These are phyloP conservation scores for Ceratosolen fusciceps DNA, from an alignment of 1,140 invertebrate genomes.

Conservation along the genomic window DNA sequence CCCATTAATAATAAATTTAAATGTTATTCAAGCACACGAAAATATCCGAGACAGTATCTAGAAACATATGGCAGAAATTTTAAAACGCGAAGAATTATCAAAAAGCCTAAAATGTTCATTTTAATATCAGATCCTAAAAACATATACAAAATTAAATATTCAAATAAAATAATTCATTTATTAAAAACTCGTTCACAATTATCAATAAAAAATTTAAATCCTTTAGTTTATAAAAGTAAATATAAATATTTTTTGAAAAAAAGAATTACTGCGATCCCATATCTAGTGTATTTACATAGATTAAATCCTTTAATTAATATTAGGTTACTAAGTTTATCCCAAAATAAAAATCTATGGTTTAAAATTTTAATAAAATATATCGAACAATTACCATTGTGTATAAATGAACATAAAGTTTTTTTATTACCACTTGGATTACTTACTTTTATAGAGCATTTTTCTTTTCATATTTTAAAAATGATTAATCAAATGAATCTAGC, in stretches of 20 bases:
- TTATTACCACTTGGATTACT: neutral
- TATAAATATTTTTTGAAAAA: neutral
- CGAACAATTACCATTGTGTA: neutral
- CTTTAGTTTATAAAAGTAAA: neutral
- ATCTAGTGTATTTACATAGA: conserved; percentile 6
- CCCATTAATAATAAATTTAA: neutral
- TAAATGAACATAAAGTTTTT: neutral
- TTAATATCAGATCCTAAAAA: neutral
- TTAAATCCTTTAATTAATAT: neutral
- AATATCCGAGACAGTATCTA: neutral
- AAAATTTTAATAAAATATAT: neutral
- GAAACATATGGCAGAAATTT: neutral
- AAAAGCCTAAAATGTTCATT: neutral
- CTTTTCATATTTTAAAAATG: neutral
- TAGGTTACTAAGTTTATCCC: neutral
- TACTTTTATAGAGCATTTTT: neutral
- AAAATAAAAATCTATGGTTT: neutral
- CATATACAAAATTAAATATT: neutral
- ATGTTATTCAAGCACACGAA: neutral
- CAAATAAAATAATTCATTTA: neutral
- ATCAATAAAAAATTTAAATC: neutral
- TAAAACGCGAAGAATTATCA: neutral
- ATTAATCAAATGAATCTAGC: neutral
- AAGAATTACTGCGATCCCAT: neutral
- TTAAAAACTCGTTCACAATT: neutral